phyloP scores from a whole-genome alignment of 1,140 invertebrate genomes.

The Drosophila bifasciata region DNA sequence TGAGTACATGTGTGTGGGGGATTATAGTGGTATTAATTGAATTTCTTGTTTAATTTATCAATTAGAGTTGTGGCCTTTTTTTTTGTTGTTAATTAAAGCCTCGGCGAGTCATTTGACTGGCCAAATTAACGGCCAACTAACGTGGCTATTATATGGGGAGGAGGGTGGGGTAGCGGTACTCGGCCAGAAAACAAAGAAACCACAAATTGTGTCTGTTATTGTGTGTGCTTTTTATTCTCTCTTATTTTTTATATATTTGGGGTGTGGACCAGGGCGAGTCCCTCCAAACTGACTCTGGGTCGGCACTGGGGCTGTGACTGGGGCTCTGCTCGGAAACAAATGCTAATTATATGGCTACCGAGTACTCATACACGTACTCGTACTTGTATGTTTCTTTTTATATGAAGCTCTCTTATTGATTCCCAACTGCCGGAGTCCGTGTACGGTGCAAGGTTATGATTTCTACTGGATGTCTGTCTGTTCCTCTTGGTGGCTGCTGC shows the following conservation, averaged over 20 bases:
- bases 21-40: conserved; percentile 55
- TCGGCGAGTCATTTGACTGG: conserved; percentile 15
- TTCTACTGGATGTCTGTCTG: conserved; percentile 18
- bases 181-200: conserved; percentile 62
- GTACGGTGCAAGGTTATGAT: conserved; percentile 48
- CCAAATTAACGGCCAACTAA: conserved; percentile 68
- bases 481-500: conserved; percentile 21
- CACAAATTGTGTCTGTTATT: conserved; percentile 62
- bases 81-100: conserved; percentile 63
- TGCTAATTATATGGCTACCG: conserved; percentile 77
- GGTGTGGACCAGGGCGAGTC: conserved; percentile 78
- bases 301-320: too few relatives aligned
- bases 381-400: conserved; percentile 15
- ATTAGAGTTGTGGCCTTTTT: conserved; percentile 66
- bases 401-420: conserved; percentile 57
- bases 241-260: conserved; percentile 46
- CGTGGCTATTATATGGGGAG: conserved; percentile 46
- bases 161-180: too few relatives aligned
- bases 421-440: conserved; percentile 30
- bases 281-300: conserved; percentile 9
- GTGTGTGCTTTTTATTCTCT: conserved; percentile 33
- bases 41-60: conserved; percentile 74
- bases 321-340: conserved; percentile 58
- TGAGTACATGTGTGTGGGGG: conserved; percentile 2
- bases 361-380: conserved; percentile 21